A percentile compares a stretch with the other conserved stretches of the same genome.
These are phyloP conservation scores for Drosophila mettleri DNA, from an alignment of 2,888 invertebrate genomes.

Conservation along the genomic window DNA sequence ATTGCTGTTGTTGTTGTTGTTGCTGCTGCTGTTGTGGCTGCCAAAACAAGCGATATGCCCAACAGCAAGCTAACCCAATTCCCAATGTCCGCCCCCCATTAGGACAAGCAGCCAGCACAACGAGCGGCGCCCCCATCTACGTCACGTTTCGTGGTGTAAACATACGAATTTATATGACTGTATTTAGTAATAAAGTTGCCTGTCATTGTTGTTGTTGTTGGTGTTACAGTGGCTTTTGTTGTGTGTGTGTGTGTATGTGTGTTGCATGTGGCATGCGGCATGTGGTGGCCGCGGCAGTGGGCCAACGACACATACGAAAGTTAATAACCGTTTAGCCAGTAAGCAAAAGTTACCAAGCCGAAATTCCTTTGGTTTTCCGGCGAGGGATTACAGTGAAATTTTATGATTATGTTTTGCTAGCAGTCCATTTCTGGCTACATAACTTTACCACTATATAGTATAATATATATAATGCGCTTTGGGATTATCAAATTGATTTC, in stretches of 20 bases:
- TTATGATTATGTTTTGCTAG: conserved; percentile 60
- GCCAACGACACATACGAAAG: conserved; percentile 68
- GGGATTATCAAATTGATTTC: conserved; percentile 63
- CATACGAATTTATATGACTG: conserved; percentile 73
- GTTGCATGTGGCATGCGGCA: conserved; percentile 10
- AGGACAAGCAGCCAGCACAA: conserved; percentile 12
- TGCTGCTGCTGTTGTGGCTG: conserved; percentile 40
- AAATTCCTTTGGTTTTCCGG: conserved; percentile 45
- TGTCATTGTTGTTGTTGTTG: conserved; percentile 49
- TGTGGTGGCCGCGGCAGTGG: conserved; percentile 1
- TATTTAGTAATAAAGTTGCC: conserved; percentile 73
- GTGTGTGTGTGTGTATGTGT: background rate
- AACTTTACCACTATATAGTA: conserved; percentile 5
- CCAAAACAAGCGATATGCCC: conserved; percentile 44
- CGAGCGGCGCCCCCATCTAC: conserved; percentile 10
- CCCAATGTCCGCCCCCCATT: background rate
- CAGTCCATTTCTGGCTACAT: conserved; percentile 35
- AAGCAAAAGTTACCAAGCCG: conserved; percentile 44
- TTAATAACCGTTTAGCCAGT: conserved; percentile 77
- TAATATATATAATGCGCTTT: conserved; percentile 29
- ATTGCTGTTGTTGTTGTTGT: conserved; percentile 58
- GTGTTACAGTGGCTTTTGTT: conserved; percentile 18
- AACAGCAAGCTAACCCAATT: conserved; percentile 19
- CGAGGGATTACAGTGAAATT: conserved; percentile 56
- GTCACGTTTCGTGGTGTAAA: conserved; percentile 64